Evolutionary conservation across 2,888 invertebrate species (phyloP).

Genomic region (Drosophila longiperda): DNA sequence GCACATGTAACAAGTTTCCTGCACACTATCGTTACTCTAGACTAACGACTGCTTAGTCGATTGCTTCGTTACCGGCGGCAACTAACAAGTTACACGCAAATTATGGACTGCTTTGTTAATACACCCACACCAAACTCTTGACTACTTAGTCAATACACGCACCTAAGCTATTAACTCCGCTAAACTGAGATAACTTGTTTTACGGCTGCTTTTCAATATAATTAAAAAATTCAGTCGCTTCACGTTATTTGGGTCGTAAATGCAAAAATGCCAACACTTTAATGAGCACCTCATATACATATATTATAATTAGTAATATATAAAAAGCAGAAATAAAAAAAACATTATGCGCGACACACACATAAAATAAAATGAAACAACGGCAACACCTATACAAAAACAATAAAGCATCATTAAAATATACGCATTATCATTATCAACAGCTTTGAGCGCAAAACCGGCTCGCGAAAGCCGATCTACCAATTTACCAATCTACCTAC

Average conservation of each 20-base stretch:
- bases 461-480: conserved; percentile 38
- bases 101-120: not conserved
- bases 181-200: conserved; percentile 41
- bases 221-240: conserved; percentile 39
- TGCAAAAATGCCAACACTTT: conserved; percentile 51
- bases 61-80: not conserved
- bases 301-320: conserved; percentile 69
- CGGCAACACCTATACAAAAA: conserved; percentile 78
- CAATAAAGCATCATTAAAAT: conserved; percentile 80
- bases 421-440: conserved; percentile 78
- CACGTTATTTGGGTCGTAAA: conserved; percentile 37
- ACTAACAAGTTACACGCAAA: not conserved
- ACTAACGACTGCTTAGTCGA: no score
- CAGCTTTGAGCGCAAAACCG: conserved; percentile 75
- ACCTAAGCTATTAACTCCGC: not conserved
- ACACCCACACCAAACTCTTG: not conserved
- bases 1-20: conserved; percentile 1
- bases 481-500: conserved; percentile 26
- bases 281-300: conserved; percentile 63
- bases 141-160: conserved; percentile 6
- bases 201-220: conserved; percentile 21
- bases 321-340: conserved; percentile 18
- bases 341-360: conserved; percentile 28
- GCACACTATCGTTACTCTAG: not conserved
- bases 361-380: conserved; percentile 44